Evolutionary conservation across 2,797 vertebrate genomes (phyloP), one percentile per base, ranked within the genome.

Genomic region (Macroramphosus scolopax): DNA sequence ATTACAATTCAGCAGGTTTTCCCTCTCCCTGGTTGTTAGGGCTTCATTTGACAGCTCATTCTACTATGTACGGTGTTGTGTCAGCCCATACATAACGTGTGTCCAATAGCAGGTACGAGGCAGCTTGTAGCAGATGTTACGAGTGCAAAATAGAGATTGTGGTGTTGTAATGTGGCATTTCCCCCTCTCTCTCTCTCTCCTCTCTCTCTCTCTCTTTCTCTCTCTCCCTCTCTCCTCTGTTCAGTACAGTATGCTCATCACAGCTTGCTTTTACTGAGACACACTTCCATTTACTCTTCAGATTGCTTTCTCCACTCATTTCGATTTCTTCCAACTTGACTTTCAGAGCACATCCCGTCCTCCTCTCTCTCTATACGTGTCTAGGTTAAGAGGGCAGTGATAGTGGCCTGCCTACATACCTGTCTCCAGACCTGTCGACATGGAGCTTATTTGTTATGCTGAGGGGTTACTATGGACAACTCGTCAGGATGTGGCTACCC

Each of bases 41-140:
- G 65, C 64, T 63, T 30, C 44, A 9, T 64, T 67, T 82, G 84
- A 85, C 77, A 83, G 77, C 72, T 78, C 81, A 58, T 74, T 68
- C 75, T 77, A 83, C 81, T 85, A 51, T 62, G 72, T 65, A 75
- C 38, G 63, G 20, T 28, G 69, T 49, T 55, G 68, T 74, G 63
- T 65, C 79, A 69, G 69, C 62, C 49, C 65, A 76, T 81, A 74
- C n/a, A 76, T 67, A 83, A 80, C 75, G 63, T 59, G 72, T 59
- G 56, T 54, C 51, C 59, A 64, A 64, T 47, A 68, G 55, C 51
- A 36, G 54, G 58, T 51, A 59, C 47, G 56, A 58, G 57, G 58
- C 25, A 63, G 63, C 55, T 40, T 54, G 59, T 32, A 75, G 71
- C 51, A 70, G 67, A 81, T 75, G 72, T 75, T 68, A 58, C 42